Evolutionary conservation across 2,888 invertebrate species (phyloP), one percentile per base, ranked within the genome.

Genomic region (Xylocampa areola): DNA sequence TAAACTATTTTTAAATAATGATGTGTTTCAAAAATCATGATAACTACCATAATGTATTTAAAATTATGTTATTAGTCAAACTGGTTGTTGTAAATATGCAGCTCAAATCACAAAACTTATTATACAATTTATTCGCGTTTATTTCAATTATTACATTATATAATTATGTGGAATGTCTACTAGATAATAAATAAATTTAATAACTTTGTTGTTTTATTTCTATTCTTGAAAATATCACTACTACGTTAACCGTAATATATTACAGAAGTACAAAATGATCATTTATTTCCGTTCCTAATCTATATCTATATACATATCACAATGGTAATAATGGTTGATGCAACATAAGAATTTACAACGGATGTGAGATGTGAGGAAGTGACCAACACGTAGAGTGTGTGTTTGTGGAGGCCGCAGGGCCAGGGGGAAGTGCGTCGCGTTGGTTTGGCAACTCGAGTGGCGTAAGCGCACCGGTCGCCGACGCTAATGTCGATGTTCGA

Each of bases 401-500:
- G 52, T 61, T 60, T 61, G 52, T 27, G 36, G 41, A 52, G 45
- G 54, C 35, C 41, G 17, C 35, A 40, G 44, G 27, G 43, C 54
- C 33, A 25, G 57, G 58, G 43, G 73, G 79, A 74, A 79, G 68
- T 62, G 64, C 60, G 60, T 35, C 50, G 78, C 69, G 79, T 74
- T 72, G 78, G 83, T 90, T 88, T 87, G 83, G 89, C 87, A 91
- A 91, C 76, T 86, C 84, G 81, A 80, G 84, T 91, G 88, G 82
- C 82, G 92, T 87, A 91, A 91, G 82, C 81, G 91, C 86, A 88
- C 88, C 79, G 57, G 62, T 47, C 47, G 23, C 36, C 43, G 45
- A 48, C 67, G 57, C 57, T 68, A 72, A 68, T 80, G 75, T 66
- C 71, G 61, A 72, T 76, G 73, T 63, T 72, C 54, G 52, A 49